A percentile compares a stretch with the other conserved stretches of the same genome.
phyloP scores from a whole-genome alignment of 2,113 vertebrate genomes.

The Candoia aspera region DNA sequence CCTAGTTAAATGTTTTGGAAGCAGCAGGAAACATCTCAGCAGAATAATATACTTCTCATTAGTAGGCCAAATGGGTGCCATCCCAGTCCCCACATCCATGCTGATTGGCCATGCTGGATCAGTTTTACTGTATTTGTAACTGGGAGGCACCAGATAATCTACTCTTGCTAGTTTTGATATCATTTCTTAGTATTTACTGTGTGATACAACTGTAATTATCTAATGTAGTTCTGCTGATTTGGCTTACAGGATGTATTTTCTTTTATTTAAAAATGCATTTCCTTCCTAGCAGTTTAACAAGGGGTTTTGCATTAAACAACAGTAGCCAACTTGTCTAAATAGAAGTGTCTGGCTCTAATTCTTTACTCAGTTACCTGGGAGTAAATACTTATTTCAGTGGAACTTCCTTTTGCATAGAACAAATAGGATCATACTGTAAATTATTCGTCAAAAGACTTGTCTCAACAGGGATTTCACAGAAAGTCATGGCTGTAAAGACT shows the following conservation, averaged over 20 bases:
- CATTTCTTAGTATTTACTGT: not conserved
- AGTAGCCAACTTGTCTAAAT: not conserved
- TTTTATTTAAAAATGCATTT: not conserved
- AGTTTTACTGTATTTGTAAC: not conserved
- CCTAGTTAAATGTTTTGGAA: not conserved
- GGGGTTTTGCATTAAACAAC: not conserved
- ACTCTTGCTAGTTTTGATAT: not conserved
- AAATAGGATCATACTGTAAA: not conserved
- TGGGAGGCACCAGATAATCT: not conserved
- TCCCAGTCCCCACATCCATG: not conserved
- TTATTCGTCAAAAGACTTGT: not conserved
- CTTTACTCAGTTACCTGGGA: not conserved
- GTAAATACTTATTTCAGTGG: not conserved
- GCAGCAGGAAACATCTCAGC: not conserved
- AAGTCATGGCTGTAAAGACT: not conserved
- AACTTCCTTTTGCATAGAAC: not conserved
- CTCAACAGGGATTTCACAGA: not conserved
- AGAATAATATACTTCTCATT: not conserved
- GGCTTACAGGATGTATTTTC: not conserved
- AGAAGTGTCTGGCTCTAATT: not conserved
- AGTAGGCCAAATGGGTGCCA: not conserved
- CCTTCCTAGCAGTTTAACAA: not conserved
- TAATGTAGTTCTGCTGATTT: not conserved
- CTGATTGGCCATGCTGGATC: not conserved
- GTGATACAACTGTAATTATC: not conserved